These are phyloP conservation scores for Hydrozoanthus gracilis DNA, from an alignment of 92 coral and sea anemone genomes.

Conservation along the genomic window DNA sequence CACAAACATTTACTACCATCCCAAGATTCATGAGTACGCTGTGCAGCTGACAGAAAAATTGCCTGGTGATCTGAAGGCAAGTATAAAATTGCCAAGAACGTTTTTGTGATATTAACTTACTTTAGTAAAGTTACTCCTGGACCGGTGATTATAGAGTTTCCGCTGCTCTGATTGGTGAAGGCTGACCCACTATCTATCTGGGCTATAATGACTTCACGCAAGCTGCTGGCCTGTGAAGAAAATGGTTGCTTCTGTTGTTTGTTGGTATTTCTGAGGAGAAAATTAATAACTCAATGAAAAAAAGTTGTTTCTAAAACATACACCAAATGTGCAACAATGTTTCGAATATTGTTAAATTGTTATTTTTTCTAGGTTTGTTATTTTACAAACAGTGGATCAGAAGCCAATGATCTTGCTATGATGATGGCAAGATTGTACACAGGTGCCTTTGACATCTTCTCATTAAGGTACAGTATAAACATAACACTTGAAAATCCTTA, in stretches of 20 bases:
- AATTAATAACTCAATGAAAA: no score
- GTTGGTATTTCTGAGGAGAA: no score
- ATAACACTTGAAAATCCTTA: no score
- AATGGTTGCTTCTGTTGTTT: no score
- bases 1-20: conserved; percentile 93
- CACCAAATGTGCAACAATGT: background rate
- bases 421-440: conserved; percentile 93
- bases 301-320: no score
- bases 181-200: no score
- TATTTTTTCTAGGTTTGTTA: conserved; percentile 75
- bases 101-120: no score
- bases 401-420: conserved; percentile 97
- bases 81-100: background rate
- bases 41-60: conserved; percentile 81
- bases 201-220: no score
- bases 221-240: no score
- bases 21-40: conserved; percentile 94
- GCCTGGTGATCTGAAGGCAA: conserved; percentile 95
- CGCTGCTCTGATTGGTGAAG: no score
- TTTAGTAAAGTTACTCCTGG: no score
- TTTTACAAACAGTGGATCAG: conserved; percentile 97
- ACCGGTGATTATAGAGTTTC: no score
- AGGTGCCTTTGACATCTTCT: conserved; percentile 88
- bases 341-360: background rate
- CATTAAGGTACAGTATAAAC: conserved; percentile 65